These are phyloP conservation scores for Dryomyza anilis DNA, from an alignment of 2,888 invertebrate genomes.

Conservation along the genomic window DNA sequence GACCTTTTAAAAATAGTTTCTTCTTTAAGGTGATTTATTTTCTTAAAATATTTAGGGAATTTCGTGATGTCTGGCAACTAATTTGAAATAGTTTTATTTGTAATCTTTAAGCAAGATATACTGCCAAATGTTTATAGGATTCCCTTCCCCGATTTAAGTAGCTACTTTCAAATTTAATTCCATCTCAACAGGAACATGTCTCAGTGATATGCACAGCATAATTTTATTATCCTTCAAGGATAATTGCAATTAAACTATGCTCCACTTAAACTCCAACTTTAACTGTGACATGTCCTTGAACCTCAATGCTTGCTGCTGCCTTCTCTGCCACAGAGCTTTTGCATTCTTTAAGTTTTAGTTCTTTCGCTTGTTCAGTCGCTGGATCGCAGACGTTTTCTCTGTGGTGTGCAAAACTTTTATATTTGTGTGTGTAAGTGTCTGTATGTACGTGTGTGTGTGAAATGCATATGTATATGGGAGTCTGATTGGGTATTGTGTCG, in stretches of 20 bases:
- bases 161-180: no score
- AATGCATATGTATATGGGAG: slow-evolving; percentile 5
- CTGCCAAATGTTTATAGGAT: no score
- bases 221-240: not conserved
- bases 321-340: not conserved
- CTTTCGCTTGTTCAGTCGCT: not conserved
- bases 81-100: no score
- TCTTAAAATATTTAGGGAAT: no score
- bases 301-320: slow-evolving; percentile 10
- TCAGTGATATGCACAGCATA: not conserved
- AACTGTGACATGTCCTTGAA: slow-evolving; percentile 23
- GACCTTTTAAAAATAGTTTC: no score
- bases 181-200: not conserved
- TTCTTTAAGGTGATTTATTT: no score
- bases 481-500: slow-evolving; percentile 10
- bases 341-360: not conserved
- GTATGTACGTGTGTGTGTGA: not conserved
- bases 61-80: no score
- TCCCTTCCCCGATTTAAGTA: no score
- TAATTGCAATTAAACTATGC: slow-evolving; percentile 16
- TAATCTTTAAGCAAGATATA: no score
- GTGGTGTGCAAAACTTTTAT: slow-evolving; percentile 12
- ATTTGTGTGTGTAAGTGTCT: slow-evolving; percentile 8
- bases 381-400: slow-evolving; percentile 11
- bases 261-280: slow-evolving; percentile 24